Percentiles rank a stretch among this genome's conserved stretches.
Evolutionary conservation across 2,113 vertebrate species (phyloP).

Genomic region (Terrapene triunguis): DNA sequence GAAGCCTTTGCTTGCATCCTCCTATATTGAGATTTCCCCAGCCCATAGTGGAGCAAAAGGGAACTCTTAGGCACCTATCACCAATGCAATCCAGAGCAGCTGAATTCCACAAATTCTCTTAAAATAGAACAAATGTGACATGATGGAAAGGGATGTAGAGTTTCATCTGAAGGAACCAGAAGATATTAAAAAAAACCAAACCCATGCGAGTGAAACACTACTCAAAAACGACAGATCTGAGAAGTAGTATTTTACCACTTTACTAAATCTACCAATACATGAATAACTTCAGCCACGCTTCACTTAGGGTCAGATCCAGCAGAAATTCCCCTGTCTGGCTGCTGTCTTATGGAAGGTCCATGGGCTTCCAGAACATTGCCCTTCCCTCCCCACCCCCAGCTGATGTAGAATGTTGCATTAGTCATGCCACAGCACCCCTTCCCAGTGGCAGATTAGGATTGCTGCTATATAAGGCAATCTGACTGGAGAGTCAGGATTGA

Average conservation of each 20-base stretch:
- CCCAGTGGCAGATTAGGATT: neutral
- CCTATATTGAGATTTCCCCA: neutral
- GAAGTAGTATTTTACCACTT: neutral
- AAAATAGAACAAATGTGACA: neutral
- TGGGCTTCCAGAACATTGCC: neutral
- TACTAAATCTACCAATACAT: neutral
- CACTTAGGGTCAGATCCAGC: neutral
- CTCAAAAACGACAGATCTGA: neutral
- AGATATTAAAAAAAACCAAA: neutral
- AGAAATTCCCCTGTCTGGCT: neutral
- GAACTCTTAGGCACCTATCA: neutral
- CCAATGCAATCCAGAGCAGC: neutral
- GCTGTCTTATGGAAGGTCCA: neutral
- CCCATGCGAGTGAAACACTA: neutral
- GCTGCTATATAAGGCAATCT: conserved; percentile 72
- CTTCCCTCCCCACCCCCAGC: neutral
- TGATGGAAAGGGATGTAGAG: neutral
- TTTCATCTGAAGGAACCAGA: neutral
- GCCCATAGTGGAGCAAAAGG: neutral
- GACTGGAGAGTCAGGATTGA: neutral
- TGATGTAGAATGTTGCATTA: conserved; percentile 4
- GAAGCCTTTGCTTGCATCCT: neutral
- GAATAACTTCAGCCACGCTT: neutral
- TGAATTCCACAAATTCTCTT: neutral
- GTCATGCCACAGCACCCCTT: neutral